Evolutionary conservation across 37 sponge, comb jelly and placozoan genomes (phyloP).

Genomic region (Amphimedon queenslandica): DNA sequence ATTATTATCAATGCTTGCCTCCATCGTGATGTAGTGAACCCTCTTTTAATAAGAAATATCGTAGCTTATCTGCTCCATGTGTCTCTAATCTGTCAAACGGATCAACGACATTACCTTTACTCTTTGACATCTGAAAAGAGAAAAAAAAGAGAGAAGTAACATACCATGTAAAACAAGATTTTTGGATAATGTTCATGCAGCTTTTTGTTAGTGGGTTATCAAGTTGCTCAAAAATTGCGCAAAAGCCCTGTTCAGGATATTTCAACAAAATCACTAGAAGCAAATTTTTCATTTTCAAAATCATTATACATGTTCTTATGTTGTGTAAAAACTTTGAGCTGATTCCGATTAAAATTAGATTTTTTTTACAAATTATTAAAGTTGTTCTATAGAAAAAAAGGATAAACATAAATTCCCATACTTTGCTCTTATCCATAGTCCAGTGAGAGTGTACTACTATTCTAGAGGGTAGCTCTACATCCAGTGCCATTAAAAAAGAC

Average conservation of each 20-base stretch:
- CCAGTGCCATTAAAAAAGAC: conserved; percentile 80
- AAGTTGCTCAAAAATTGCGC: too few relatives aligned
- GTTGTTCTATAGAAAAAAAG: not conserved
- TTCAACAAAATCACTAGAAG: not conserved
- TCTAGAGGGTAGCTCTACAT: conserved; percentile 48
- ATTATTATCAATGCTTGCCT: too few relatives aligned
- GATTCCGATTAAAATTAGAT: too few relatives aligned
- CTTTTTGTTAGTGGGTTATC: not conserved
- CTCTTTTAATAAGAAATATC: conserved; percentile 83
- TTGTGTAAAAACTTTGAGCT: too few relatives aligned
- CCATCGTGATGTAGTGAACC: conserved; percentile 69
- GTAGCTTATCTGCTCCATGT: conserved; percentile 57
- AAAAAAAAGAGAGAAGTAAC: not conserved
- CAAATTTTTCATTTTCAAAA: too few relatives aligned
- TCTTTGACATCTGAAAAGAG: conserved; percentile 81
- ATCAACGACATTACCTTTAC: conserved; percentile 81
- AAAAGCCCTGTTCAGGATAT: not conserved
- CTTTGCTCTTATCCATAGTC: conserved; percentile 62
- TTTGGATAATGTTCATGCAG: not conserved
- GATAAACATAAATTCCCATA: conserved; percentile 1
- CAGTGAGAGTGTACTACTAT: conserved; percentile 79
- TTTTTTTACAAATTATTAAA: too few relatives aligned
- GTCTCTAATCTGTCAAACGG: conserved; percentile 30
- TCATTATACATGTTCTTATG: not conserved
- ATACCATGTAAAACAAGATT: not conserved